phyloP scores from a whole-genome alignment of 2,113 vertebrate species.

The Xenus cinereus region DNA sequence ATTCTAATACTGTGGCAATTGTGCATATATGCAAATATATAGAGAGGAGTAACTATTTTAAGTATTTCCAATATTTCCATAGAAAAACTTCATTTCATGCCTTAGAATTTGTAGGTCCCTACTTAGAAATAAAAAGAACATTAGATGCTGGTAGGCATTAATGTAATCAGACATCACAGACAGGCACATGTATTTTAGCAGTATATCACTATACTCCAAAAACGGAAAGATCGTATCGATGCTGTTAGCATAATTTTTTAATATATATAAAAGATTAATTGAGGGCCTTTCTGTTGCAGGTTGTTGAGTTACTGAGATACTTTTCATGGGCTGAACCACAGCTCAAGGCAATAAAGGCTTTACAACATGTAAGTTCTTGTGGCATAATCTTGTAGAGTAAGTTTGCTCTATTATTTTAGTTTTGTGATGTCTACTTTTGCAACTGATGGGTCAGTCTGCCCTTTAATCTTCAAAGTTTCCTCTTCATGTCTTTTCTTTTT shows the following conservation, averaged over 20 bases:
- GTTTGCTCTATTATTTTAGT: not conserved
- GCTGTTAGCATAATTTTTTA: not conserved
- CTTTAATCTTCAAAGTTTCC: not conserved
- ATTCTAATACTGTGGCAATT: not conserved
- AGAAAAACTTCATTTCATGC: not conserved
- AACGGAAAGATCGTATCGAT: not conserved
- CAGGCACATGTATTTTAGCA: not conserved
- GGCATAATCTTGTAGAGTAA: not conserved
- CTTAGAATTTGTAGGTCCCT: not conserved
- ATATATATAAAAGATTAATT: not conserved
- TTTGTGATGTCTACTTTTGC: not conserved
- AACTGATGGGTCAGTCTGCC: not conserved
- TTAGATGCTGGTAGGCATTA: not conserved
- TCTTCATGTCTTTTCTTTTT: not conserved
- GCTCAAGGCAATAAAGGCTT: constrained; percentile 95
- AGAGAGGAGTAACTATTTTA: not conserved
- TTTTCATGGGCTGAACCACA: constrained; percentile 98
- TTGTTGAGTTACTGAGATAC: constrained; percentile 94
- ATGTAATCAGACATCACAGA: not conserved
- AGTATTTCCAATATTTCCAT: not conserved
- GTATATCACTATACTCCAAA: not conserved
- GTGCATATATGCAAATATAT: not conserved
- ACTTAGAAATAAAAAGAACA: not conserved
- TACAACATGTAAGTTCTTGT: constrained; percentile 89
- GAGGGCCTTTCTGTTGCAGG: constrained; percentile 74